phyloP scores from a whole-genome alignment of 2,797 vertebrate genomes.

The Sternarchorhynchus goeldii region DNA sequence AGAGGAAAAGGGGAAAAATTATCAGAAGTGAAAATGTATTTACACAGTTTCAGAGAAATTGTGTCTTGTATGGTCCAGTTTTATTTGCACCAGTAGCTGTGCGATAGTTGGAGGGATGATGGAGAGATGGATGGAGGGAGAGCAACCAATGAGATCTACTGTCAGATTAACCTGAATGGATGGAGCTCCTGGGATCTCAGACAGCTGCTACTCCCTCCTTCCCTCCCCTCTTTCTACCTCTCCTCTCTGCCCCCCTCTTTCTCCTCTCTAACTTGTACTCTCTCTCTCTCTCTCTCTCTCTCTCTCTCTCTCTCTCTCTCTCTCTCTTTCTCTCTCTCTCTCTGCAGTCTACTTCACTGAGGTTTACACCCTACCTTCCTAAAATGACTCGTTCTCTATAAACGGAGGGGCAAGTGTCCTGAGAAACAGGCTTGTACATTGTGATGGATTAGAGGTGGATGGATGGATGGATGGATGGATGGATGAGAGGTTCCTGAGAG shows the following conservation, averaged over 20 bases:
- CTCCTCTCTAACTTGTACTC: conserved; percentile 25
- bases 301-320: conserved; percentile 32
- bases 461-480: no score
- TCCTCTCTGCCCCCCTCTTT: conserved; percentile 23
- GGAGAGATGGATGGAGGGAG: conserved; percentile 39
- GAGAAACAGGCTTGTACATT: not conserved
- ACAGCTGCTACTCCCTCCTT: conserved; percentile 45
- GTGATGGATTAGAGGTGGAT: no score
- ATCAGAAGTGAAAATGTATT: conserved; percentile 1
- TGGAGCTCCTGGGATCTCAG: conserved; percentile 51
- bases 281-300: conserved; percentile 8
- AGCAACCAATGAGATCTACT: conserved; percentile 45
- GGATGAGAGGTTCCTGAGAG: conserved; percentile 4
- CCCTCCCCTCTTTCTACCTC: conserved; percentile 1
- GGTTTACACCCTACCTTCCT: conserved; percentile 1
- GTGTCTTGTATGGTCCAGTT: conserved; percentile 53
- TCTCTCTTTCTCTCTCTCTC: conserved; percentile 18
- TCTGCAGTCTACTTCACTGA: not conserved
- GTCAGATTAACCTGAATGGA: conserved; percentile 55
- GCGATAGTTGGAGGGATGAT: conserved; percentile 18
- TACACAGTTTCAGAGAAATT: conserved; percentile 16
- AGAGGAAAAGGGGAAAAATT: not conserved
- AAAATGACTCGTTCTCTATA: not conserved
- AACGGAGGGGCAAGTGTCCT: not conserved
- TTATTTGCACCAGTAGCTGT: conserved; percentile 49